phyloP scores from a whole-genome alignment of 1,140 invertebrate genomes.

The Holcopasites calliopsidis region DNA sequence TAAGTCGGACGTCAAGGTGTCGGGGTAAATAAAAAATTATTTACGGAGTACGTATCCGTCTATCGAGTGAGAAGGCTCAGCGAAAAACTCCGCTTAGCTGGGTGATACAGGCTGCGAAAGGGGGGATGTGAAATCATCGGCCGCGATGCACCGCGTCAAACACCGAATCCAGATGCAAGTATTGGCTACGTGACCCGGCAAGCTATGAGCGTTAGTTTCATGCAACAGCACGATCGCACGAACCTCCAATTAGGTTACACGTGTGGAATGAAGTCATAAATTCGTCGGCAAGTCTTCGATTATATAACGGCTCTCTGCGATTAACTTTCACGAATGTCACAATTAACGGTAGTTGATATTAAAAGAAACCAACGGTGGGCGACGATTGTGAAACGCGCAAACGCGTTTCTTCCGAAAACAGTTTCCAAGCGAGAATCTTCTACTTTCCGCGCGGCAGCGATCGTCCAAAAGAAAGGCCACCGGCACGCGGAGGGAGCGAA shows the following conservation, averaged over 20 bases:
- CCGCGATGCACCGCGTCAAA: constrained; percentile 42
- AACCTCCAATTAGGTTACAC: constrained; percentile 35
- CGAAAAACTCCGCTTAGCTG: constrained; percentile 26
- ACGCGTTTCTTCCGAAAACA: background rate
- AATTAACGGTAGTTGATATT: background rate
- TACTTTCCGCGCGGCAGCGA: background rate
- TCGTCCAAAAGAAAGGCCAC: background rate
- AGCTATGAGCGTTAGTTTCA: constrained; percentile 58
- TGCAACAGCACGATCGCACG: constrained; percentile 45
- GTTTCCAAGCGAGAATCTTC: background rate
- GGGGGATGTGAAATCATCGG: constrained; percentile 12
- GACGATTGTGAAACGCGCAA: background rate
- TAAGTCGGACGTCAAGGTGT: background rate
- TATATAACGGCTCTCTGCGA: background rate
- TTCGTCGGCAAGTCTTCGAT: constrained; percentile 28
- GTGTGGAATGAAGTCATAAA: constrained; percentile 38
- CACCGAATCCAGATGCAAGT: constrained; percentile 50
- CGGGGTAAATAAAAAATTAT: background rate
- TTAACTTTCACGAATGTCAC: background rate
- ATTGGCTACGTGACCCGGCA: constrained; percentile 61
- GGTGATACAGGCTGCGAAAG: constrained; percentile 8
- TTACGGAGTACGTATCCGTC: background rate
- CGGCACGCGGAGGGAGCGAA: background rate
- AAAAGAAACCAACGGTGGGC: background rate
- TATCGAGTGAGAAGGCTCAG: background rate